Evolutionary conservation across 2,113 vertebrate genomes (phyloP).

Genomic region (Thinocorus orbignyianus): DNA sequence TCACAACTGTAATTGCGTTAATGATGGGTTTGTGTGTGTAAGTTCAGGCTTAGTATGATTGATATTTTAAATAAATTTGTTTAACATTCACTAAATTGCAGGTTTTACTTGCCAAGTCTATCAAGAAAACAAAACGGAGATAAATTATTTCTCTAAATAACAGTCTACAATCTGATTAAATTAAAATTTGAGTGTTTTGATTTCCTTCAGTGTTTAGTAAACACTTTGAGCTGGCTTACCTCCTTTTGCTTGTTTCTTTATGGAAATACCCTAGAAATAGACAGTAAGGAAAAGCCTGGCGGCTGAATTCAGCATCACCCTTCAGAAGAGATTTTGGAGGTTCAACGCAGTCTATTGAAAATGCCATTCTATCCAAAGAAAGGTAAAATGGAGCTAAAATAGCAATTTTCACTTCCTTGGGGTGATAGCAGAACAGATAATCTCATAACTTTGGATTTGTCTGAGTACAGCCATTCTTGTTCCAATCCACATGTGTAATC

Average conservation of each 20-base stretch:
- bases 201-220: neutral
- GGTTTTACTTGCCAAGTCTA: neutral
- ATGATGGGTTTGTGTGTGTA: neutral
- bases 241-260: neutral
- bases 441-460: neutral
- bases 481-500: neutral
- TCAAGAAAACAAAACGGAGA: neutral
- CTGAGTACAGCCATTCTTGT: neutral
- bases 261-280: neutral
- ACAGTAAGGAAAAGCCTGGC: neutral
- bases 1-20: neutral
- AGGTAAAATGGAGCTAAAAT: neutral
- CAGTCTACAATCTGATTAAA: neutral
- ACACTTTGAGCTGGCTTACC: neutral
- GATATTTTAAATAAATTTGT: slow-evolving; percentile 7
- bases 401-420: neutral
- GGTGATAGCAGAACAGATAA: neutral
- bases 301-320: neutral
- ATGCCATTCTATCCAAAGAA: neutral
- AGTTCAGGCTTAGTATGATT: neutral
- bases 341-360: neutral
- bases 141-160: neutral
- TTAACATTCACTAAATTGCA: neutral
- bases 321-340: neutral
- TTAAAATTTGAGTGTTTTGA: neutral